Evolutionary conservation across 2,113 vertebrate species (phyloP).

Genomic region (Alouatta palliata): DNA sequence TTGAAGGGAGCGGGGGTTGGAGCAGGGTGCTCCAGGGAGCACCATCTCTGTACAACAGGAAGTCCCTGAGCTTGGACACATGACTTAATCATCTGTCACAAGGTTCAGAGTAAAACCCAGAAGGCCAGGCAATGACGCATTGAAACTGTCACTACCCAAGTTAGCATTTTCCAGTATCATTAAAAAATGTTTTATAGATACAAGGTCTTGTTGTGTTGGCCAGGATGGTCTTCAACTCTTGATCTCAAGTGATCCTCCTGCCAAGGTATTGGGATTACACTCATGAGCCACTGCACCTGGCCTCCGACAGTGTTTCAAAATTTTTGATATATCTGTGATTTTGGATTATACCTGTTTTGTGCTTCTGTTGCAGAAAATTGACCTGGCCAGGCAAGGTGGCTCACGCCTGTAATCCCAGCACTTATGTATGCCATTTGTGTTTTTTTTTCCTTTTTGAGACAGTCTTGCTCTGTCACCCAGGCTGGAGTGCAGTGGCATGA

Average conservation of each 20-base stretch:
- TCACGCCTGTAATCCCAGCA: no score
- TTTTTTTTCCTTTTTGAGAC: no score
- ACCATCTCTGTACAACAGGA: background rate
- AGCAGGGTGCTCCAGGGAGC: background rate
- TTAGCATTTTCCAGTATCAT: background rate
- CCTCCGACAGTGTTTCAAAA: no score
- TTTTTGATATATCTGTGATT: background rate
- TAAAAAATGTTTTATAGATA: background rate
- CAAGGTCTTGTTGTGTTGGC: accelerated
- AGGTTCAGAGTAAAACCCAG: background rate
- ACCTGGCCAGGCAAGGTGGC: background rate
- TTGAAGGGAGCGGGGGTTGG: no score
- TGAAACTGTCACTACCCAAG: background rate
- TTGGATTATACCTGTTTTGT: background rate
- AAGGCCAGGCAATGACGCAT: background rate
- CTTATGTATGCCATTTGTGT: no score
- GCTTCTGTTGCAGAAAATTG: background rate
- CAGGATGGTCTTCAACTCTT: no score
- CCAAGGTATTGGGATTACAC: no score
- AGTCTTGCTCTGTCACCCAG: no score
- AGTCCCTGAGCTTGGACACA: background rate
- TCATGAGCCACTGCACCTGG: no score
- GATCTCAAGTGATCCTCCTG: no score
- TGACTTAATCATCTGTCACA: background rate
- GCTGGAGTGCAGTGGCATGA: no score